phyloP scores from a whole-genome alignment of 2,797 vertebrate species.

The Urophycis tenuis region DNA sequence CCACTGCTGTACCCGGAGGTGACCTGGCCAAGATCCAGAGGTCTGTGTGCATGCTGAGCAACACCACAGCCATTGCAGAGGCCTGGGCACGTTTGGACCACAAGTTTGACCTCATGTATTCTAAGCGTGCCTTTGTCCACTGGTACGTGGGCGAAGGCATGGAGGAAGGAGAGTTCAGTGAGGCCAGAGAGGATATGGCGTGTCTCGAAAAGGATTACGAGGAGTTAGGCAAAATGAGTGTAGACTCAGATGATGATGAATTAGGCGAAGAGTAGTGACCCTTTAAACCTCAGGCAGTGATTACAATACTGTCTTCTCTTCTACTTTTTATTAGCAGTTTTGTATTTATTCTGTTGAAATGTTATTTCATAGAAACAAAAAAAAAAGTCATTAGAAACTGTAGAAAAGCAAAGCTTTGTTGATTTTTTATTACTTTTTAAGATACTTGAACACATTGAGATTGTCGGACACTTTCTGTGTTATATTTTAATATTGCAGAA shows the following conservation, averaged over 20 bases:
- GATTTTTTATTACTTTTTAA: not conserved
- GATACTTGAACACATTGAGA: not conserved
- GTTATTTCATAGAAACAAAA: not conserved
- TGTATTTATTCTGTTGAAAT: not conserved
- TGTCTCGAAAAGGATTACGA: slow-evolving; percentile 85
- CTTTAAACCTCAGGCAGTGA: not conserved
- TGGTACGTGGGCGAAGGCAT: slow-evolving; percentile 88
- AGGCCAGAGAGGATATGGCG: slow-evolving; percentile 84
- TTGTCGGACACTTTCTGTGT: not conserved
- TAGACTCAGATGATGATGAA: slow-evolving; percentile 64
- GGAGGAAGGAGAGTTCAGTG: slow-evolving; percentile 85
- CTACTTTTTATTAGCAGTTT: slow-evolving; percentile 1
- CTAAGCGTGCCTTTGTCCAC: slow-evolving; percentile 85
- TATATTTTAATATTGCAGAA: not conserved
- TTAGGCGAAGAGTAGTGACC: slow-evolving; percentile 76
- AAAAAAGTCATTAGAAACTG: too few relatives aligned
- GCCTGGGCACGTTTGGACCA: slow-evolving; percentile 85
- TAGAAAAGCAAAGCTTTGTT: not conserved
- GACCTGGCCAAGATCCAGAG: slow-evolving; percentile 81
- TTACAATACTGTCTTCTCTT: slow-evolving; percentile 2
- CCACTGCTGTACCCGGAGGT: slow-evolving; percentile 78
- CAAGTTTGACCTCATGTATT: slow-evolving; percentile 90
- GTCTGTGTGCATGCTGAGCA: slow-evolving; percentile 86
- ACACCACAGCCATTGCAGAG: slow-evolving; percentile 82
- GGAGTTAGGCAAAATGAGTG: slow-evolving; percentile 66